Conservation (phyloP, 2,113 vertebrate species). For the Podiceps cristatus region DNA sequence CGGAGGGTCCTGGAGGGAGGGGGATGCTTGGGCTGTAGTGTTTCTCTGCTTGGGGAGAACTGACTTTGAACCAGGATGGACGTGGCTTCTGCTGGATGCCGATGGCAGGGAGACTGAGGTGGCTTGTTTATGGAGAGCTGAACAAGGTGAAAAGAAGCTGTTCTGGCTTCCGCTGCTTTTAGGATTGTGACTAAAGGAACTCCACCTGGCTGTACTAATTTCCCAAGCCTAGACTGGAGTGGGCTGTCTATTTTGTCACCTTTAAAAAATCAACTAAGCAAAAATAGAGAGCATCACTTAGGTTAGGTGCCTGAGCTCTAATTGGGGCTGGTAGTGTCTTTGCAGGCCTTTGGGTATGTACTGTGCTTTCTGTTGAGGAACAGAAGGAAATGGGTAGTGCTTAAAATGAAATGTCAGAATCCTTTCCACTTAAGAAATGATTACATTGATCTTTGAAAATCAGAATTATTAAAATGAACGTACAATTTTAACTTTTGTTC, state of each 20-base stretch:
- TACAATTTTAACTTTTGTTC: background rate
- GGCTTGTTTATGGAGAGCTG: background rate
- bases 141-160: background rate
- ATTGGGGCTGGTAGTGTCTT: background rate
- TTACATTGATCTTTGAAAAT: background rate
- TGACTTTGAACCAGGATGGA: background rate
- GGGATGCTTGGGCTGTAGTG: background rate
- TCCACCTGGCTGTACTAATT: background rate
- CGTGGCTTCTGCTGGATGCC: background rate
- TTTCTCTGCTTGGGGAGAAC: background rate
- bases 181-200: background rate
- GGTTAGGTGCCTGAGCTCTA: background rate
- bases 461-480: background rate
- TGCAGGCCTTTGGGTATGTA: background rate
- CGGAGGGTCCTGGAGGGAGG: constrained; percentile 15
- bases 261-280: background rate
- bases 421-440: background rate
- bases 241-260: background rate
- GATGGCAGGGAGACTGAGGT: background rate
- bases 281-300: background rate
- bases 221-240: background rate
- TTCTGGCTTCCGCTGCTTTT: background rate
- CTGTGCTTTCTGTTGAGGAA: background rate
- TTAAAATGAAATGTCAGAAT: constrained; percentile 5
- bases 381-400: background rate